Evolutionary conservation across 2,113 vertebrate species (phyloP), one percentile per base, ranked within the genome.

Genomic region (Cynoglossus semilaevis): DNA sequence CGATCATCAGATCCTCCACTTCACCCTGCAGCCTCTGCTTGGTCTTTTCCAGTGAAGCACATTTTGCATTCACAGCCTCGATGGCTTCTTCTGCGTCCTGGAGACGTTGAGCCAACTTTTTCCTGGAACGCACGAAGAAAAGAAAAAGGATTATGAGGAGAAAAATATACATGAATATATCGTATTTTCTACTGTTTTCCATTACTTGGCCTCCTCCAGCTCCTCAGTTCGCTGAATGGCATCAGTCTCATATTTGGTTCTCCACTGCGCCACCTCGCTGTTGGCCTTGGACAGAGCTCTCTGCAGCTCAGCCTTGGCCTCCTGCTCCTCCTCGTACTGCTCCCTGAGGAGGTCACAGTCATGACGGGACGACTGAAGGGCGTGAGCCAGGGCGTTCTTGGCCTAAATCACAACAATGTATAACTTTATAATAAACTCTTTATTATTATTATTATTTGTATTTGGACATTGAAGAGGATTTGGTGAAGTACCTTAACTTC

Each of bases 41-140:
- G 79, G 94, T 95, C 88, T 95, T 95, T 50, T 95, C 93, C 55
- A 94, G 83, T 48, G 93, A 95, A 48, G 91, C 89, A 48, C 93
- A 95, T 67, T 94, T 95, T 52, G 93, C 77, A 16, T 95, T 87
- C 49, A 83, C 76, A 15, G 85, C 78, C 70, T 87, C 85, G 1
- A 87, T 87, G 47, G 74, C 79, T 35, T 90, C 88, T 51, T 90
- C 87, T 8, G 87, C 85, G 53, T 90, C 88, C 76, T 90, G 88
- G 22, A 90, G 83, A 76, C 92, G 92, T 79, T 96, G 94, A 8
- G 93, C 94, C 51, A 96, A 87, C 75, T 94, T 96, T 79, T 94
- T 95, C 88, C 94, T 95, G 41, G 36, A 4, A 14, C 6, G 9
- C 5, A 29, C 15, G 13, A 11, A 44, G 46, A 8, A n/a, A 17